Percentiles rank a stretch among this genome's conserved stretches.
phyloP scores from a whole-genome alignment of 2,797 vertebrate species.

The Spheniscus humboldti region DNA sequence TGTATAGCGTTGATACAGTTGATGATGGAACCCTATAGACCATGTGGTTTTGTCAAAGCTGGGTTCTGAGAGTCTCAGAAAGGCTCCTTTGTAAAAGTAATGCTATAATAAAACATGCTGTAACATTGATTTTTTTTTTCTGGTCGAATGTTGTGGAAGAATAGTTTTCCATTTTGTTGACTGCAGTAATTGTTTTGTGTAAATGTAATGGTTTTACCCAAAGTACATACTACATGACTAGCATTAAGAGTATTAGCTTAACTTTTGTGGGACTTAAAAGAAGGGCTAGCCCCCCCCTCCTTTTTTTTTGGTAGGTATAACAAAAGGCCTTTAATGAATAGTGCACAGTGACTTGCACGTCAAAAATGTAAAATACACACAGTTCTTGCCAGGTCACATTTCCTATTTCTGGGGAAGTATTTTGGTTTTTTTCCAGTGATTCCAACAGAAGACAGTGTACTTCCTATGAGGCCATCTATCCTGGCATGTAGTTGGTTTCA shows the following conservation, averaged over 20 bases:
- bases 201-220: neutral
- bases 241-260: neutral
- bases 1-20: neutral
- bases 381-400: neutral
- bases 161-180: neutral
- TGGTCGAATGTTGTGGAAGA: neutral
- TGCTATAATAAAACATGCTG: neutral
- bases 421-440: neutral
- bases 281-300: neutral
- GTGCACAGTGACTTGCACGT: neutral
- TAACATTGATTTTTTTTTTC: neutral
- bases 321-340: neutral
- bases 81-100: neutral
- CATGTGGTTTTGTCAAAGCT: neutral
- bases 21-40: neutral
- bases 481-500: conserved; percentile 29
- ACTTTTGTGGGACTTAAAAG: neutral
- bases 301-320: neutral
- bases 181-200: neutral
- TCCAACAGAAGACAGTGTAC: neutral
- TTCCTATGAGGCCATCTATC: neutral
- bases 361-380: conserved; percentile 1
- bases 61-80: neutral
- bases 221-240: neutral
- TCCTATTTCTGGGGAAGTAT: neutral